Base-by-base conservation (phyloP, 2,888 invertebrate genomes). In the Allolobophora icterica region DNA sequence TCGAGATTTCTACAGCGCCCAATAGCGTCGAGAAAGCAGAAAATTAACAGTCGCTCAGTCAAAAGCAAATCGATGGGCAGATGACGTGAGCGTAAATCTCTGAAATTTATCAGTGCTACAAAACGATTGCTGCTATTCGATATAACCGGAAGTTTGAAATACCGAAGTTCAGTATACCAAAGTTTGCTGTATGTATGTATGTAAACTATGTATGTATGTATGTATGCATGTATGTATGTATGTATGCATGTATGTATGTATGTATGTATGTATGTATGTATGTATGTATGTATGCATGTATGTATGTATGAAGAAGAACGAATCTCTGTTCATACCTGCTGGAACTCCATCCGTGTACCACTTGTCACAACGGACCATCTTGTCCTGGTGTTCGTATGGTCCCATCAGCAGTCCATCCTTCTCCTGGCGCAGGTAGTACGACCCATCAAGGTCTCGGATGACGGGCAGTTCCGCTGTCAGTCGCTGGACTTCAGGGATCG, bases 351-450 rank as follows among this genome's bases (percentile, higher is more conserved):
- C 92, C 34, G 93, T 93, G 84, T 93, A 93, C 96, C 96, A 96
- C 91, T 95, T 95, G 45, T 95, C 94, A 84, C 95, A 93, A 89
- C 95, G 93, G 84, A 94, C 94, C 94, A 96, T 95, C 38, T 94
- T 94, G 19, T 95, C 93, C 52, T 92, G 92, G 8, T 93, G 92
- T 93, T 96, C 96, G 92, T 96, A 96, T 8, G 95, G 95, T 2
- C 96, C 96, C 89, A 95, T 93, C 19, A 96, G 93, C n/a, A 96
- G 94, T 3, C 95, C 95, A 34, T 93, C 93, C 52, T 94, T 92
- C 92, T 95, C 95, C 92, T 95, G 94, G 13, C 96, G 94, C 45
- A 95, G 92, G 93, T 96, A 96, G 93, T 95, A 96, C 5, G 95
- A 95, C 8, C 95, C 95, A 92, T 96, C 96, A 91, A 96, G 94